Evolutionary conservation across 2,113 vertebrate genomes (phyloP).

Genomic region (Psittacara wagleri): DNA sequence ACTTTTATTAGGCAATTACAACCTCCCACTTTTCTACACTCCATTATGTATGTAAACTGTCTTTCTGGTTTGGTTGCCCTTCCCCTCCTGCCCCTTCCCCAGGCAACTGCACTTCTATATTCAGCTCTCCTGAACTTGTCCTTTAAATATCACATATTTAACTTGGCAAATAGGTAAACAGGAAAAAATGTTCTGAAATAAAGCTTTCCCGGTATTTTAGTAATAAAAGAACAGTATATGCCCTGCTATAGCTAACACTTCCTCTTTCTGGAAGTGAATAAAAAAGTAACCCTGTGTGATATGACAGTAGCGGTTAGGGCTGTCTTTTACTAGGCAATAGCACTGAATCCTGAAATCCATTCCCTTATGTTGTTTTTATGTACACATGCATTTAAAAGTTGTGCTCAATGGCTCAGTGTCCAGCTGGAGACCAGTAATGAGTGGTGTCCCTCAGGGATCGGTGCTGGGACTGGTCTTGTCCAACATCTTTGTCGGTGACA

Average conservation of each 20-base stretch:
- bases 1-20: neutral
- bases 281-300: neutral
- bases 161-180: neutral
- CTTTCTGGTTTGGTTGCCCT: neutral
- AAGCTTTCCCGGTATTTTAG: rapidly evolving
- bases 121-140: neutral
- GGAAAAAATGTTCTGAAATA: neutral
- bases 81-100: rapidly evolving
- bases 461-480: too few relatives aligned
- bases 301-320: neutral
- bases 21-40: neutral
- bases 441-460: too few relatives aligned
- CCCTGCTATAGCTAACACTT: neutral
- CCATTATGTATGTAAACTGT: neutral
- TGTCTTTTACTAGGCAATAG: neutral
- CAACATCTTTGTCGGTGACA: too few relatives aligned
- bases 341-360: neutral
- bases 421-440: too few relatives aligned
- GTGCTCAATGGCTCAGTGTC: too few relatives aligned
- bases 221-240: neutral
- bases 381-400: neutral
- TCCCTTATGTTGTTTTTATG: neutral
- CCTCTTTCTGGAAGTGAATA: neutral
- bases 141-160: neutral
- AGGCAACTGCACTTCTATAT: neutral